Evolutionary conservation across 1,140 invertebrate genomes (phyloP).

Genomic region (Megalopta genalis): DNA sequence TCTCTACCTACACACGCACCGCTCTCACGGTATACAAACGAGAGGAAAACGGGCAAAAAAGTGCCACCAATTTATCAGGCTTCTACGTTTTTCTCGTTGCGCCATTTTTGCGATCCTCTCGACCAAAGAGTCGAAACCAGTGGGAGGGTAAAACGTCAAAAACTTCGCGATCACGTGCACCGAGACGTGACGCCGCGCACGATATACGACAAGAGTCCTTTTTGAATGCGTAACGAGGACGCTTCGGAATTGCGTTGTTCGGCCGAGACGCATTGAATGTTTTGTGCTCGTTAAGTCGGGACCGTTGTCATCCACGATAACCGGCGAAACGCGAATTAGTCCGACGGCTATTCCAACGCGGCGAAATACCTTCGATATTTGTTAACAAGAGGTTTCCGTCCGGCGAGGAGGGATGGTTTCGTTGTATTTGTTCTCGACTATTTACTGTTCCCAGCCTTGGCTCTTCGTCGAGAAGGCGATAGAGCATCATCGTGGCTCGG

Average conservation of each 20-base stretch:
- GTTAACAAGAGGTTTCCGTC: not conserved
- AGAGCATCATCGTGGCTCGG: too few species aligned
- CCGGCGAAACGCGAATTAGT: not conserved
- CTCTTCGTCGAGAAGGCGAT: too few species aligned
- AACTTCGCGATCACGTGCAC: slow-evolving; percentile 23
- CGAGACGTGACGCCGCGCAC: slow-evolving; percentile 19
- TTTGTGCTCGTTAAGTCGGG: slow-evolving; percentile 9
- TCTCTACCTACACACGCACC: not conserved
- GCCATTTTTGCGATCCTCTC: slow-evolving; percentile 20
- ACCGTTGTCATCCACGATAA: not conserved
- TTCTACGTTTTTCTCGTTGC: slow-evolving; percentile 9
- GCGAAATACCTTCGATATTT: not conserved
- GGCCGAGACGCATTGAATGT: not conserved
- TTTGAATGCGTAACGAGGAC: slow-evolving; percentile 16
- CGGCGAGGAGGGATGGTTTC: not conserved
- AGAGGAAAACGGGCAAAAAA: slow-evolving; percentile 30
- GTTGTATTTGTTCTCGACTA: too few species aligned
- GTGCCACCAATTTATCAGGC: slow-evolving; percentile 35
- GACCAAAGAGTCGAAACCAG: not conserved
- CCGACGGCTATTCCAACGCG: not conserved
- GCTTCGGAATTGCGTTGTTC: slow-evolving; percentile 6
- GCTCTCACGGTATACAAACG: slow-evolving; percentile 4
- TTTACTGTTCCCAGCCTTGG: too few species aligned
- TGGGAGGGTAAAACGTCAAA: slow-evolving; percentile 15
- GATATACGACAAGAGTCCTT: slow-evolving; percentile 1